A percentile compares a stretch with the other conserved stretches of the same genome.
Conservation (phyloP, 2,888 invertebrate species). For the Bimastos eiseni region DNA sequence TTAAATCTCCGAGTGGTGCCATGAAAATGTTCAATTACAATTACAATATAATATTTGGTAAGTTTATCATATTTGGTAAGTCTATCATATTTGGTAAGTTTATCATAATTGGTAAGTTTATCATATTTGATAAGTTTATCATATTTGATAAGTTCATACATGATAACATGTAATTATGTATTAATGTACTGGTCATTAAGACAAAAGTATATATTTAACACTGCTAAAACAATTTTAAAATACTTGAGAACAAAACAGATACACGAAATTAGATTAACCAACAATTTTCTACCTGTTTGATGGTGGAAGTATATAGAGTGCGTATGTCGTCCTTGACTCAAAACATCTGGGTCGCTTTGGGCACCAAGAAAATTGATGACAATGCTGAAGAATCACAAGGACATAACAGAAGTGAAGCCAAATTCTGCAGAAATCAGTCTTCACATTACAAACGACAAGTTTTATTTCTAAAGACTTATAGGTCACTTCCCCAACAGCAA, state of each 20-base stretch:
- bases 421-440: not conserved
- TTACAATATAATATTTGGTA: too few species aligned
- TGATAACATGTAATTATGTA: too few species aligned
- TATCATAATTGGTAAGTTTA: too few species aligned
- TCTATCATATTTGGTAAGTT: too few species aligned
- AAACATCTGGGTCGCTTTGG: conserved; percentile 60
- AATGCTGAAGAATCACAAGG: conserved; percentile 48
- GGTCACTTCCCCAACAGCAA: not conserved
- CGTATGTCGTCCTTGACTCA: conserved; percentile 79
- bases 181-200: not conserved
- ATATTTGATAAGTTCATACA: too few species aligned
- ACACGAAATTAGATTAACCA: not conserved
- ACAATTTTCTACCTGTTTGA: conserved; percentile 68
- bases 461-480: not conserved
- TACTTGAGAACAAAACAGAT: not conserved
- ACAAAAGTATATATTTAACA: not conserved
- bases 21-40: too few species aligned
- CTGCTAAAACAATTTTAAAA: not conserved
- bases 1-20: too few species aligned
- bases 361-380: conserved; percentile 55
- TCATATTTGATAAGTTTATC: too few species aligned
- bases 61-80: too few species aligned
- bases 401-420: not conserved
- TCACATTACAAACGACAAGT: not conserved
- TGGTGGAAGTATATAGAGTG: conserved; percentile 86